Evolutionary conservation across 2,797 vertebrate genomes (phyloP), one percentile per base, ranked within the genome.

Genomic region (Coccyzus lansbergi): DNA sequence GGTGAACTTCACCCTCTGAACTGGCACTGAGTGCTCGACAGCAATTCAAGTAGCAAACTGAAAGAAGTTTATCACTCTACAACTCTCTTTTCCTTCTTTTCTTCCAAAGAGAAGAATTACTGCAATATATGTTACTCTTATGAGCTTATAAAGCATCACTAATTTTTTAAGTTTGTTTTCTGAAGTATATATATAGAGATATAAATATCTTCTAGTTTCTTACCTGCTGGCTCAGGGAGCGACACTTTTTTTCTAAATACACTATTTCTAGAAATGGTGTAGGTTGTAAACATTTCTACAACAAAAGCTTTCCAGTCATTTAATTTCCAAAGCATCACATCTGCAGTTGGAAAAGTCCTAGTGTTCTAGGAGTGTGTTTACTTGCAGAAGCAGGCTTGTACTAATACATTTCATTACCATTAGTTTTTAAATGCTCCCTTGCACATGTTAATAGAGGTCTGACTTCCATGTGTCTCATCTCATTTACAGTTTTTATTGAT

Each of bases 201-300:
- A 89, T 10, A 74, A 79, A 46, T 86, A 80, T 56, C 56, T 76
- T 94, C 16, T 68, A 77, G 34, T 15, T 70, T 77, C 56, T 91
- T 93, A 71, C 87, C 94, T 95, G 88, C 92, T 90, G 85, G 89
- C 69, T 94, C 94, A 91, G 92, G 93, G 83, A 94, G 69, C 80
- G 81, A 62, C 10, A 80, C 21, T 46, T 88, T 90, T 71, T 90
- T 75, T 93, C 33, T 71, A 80, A 83, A 40, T 53, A 81, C n/a
- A 56, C 25, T 87, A 13, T 94, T 94, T 38, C 40, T 60, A 75
- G 29, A 59, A 53, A 86, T 53, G 46, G 29, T 93, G 36, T 72
- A 56, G 28, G 18, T 72, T 79, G 46, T n/a, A 72, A 75, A 42
- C 58, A 75, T 65, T 64, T 70, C n/a, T 67, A 34, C 31, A 70